These are phyloP conservation scores for Zaprionus tsacasi DNA, from an alignment of 1,140 invertebrate genomes.

Conservation along the genomic window DNA sequence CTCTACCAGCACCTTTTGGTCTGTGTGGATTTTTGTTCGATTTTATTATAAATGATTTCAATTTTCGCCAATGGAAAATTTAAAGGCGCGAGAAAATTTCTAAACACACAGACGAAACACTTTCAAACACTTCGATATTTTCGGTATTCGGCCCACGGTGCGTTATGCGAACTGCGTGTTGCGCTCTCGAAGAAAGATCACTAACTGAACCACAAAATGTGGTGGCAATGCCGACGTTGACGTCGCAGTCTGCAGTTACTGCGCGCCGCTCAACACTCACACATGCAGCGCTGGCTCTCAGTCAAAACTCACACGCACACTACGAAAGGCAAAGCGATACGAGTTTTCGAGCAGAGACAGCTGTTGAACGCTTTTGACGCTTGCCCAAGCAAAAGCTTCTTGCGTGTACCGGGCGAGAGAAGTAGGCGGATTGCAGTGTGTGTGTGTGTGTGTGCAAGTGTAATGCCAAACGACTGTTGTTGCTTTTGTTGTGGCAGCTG, in stretches of 20 bases:
- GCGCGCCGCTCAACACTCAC: constrained; percentile 51
- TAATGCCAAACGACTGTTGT: neutral
- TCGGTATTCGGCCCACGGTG: neutral
- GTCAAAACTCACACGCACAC: constrained; percentile 23
- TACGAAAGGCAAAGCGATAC: constrained; percentile 46
- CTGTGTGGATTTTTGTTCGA: neutral
- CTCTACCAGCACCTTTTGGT: neutral
- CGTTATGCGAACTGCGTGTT: constrained; percentile 65
- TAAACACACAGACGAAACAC: constrained; percentile 38
- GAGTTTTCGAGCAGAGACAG: constrained; percentile 54
- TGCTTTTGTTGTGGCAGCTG: constrained; percentile 19
- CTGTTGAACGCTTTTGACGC: constrained; percentile 74
- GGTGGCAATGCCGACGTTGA: constrained; percentile 40
- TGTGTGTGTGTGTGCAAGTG: neutral
- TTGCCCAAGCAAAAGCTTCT: constrained; percentile 60
- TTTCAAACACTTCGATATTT: neutral
- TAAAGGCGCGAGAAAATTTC: constrained; percentile 9
- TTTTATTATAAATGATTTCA: constrained; percentile 14
- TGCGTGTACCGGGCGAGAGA: constrained; percentile 11
- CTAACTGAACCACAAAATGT: constrained; percentile 56
- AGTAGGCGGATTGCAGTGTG: constrained; percentile 8
- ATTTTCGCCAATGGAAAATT: constrained; percentile 22
- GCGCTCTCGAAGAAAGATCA: constrained; percentile 69
- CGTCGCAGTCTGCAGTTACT: constrained; percentile 46
- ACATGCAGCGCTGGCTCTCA: constrained; percentile 28